These are phyloP conservation scores for Lepidurus apus DNA, from an alignment of 1,140 invertebrate species.

Conservation along the genomic window DNA sequence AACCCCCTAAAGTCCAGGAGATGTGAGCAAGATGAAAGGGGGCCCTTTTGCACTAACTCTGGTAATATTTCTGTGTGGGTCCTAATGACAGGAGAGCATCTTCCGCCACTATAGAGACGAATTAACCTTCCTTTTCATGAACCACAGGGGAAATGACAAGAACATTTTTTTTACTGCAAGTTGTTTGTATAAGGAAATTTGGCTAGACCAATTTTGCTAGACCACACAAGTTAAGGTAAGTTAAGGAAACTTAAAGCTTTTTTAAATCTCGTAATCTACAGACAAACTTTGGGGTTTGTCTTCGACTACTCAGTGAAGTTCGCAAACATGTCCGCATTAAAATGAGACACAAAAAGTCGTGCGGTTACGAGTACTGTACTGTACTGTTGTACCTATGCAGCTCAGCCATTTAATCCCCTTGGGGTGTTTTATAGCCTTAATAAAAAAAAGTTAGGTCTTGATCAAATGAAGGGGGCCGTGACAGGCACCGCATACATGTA, in stretches of 20 bases:
- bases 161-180: neutral
- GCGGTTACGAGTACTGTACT: neutral
- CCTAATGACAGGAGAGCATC: neutral
- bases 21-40: neutral
- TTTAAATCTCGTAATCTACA: too few relatives aligned
- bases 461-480: conserved; percentile 17
- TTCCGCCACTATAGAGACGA: neutral
- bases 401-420: neutral
- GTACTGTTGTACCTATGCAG: too few relatives aligned
- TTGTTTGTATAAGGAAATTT: neutral
- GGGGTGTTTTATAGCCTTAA: neutral
- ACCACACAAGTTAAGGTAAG: too few relatives aligned
- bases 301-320: neutral
- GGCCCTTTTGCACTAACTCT: neutral
- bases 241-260: too few relatives aligned
- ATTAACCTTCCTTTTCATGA: neutral
- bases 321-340: conserved; percentile 4
- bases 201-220: neutral
- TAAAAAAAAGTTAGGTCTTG: conserved; percentile 13
- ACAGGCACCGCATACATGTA: conserved; percentile 14
- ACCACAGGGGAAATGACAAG: neutral
- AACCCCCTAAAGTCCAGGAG: neutral
- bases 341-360: conserved; percentile 6
- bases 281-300: too few relatives aligned
- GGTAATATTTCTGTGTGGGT: conserved; percentile 4